Percentiles rank a stretch among this genome's conserved stretches.
Evolutionary conservation across 2,888 invertebrate species (phyloP).

Genomic region (Drosophila parthenogenetica): DNA sequence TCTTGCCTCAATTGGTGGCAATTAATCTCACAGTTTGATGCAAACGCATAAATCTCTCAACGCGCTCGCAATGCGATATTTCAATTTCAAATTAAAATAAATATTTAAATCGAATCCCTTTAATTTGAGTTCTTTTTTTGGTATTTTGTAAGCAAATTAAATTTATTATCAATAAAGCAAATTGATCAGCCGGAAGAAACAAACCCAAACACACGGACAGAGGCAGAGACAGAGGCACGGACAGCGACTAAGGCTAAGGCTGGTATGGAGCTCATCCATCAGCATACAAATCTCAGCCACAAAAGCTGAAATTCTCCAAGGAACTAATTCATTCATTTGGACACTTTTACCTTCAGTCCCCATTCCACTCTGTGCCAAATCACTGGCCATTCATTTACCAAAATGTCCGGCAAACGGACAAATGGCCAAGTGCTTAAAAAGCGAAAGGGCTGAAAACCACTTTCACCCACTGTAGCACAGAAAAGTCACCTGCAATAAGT

Average conservation of each 20-base stretch:
- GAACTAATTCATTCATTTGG: constrained; percentile 79
- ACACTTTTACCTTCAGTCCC: background rate
- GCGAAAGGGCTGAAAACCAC: constrained; percentile 40
- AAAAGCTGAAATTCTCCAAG: constrained; percentile 58
- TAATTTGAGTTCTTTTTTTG: constrained; percentile 12
- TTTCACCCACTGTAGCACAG: constrained; percentile 2
- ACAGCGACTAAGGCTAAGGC: too few relatives aligned
- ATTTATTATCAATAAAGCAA: constrained; percentile 67
- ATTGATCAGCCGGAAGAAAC: constrained; percentile 40
- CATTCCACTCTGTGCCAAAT: constrained; percentile 47
- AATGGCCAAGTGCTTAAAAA: constrained; percentile 51
- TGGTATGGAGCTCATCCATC: constrained; percentile 54
- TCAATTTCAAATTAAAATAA: constrained; percentile 81
- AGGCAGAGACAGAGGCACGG: too few relatives aligned
- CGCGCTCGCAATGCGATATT: constrained; percentile 68
- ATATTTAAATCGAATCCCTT: constrained; percentile 71
- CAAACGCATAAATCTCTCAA: constrained; percentile 83
- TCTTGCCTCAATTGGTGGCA: constrained; percentile 64
- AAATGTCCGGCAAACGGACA: constrained; percentile 63
- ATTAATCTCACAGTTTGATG: constrained; percentile 83
- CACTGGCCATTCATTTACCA: constrained; percentile 70
- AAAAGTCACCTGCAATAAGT: constrained; percentile 73
- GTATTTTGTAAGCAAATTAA: constrained; percentile 45
- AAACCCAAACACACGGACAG: background rate
- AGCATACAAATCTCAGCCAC: constrained; percentile 48